phyloP scores from a whole-genome alignment of 2,113 vertebrate genomes.

The Poeciliopsis retropinna region DNA sequence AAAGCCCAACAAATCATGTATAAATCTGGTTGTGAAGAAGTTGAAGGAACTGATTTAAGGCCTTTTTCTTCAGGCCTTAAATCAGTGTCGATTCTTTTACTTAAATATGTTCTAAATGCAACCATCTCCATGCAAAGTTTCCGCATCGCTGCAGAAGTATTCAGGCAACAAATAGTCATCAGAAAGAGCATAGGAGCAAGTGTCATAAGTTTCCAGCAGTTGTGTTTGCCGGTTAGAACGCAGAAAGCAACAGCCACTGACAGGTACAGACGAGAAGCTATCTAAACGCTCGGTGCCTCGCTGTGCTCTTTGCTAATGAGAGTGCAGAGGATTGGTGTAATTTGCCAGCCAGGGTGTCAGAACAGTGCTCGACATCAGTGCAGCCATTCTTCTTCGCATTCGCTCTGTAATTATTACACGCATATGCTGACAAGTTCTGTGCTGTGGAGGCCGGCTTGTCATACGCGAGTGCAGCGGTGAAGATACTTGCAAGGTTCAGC shows the following conservation, averaged over 20 bases:
- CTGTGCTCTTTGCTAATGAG: not conserved
- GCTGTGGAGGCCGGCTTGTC: not conserved
- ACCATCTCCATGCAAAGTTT: too few relatives aligned
- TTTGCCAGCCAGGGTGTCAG: not conserved
- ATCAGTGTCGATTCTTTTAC: too few relatives aligned
- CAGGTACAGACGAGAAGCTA: not conserved
- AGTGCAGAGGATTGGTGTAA: not conserved
- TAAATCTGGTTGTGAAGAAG: too few relatives aligned
- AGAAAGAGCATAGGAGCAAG: too few relatives aligned
- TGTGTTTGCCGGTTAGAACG: not conserved
- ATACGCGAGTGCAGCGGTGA: not conserved
- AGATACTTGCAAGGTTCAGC: not conserved
- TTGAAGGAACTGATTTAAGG: too few relatives aligned
- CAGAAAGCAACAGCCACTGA: not conserved
- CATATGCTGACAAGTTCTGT: not conserved
- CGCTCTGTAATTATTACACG: not conserved
- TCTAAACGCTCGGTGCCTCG: not conserved
- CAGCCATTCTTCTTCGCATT: not conserved
- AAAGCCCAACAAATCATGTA: too few relatives aligned
- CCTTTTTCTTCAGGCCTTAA: too few relatives aligned
- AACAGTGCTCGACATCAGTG: not conserved
- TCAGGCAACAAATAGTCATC: too few relatives aligned
- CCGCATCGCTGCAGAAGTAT: too few relatives aligned
- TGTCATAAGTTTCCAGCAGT: too few relatives aligned
- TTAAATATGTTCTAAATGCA: too few relatives aligned